phyloP scores from a whole-genome alignment of 1,140 invertebrate genomes.

The Hyphantria cunea region DNA sequence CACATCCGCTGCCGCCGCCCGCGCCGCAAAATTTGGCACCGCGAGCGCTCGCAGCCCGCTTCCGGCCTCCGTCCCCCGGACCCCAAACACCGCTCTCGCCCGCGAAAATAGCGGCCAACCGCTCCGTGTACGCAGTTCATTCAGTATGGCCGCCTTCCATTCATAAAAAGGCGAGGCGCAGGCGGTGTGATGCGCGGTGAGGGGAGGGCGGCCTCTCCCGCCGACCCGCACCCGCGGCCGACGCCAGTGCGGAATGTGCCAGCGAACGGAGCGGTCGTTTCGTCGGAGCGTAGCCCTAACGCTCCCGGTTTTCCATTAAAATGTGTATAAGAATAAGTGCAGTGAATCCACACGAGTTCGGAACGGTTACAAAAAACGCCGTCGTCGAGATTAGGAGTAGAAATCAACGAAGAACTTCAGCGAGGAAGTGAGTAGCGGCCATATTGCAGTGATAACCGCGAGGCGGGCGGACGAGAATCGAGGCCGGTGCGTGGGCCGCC shows the following conservation, averaged over 20 bases:
- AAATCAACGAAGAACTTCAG: slow-evolving; percentile 81
- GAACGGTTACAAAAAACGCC: slow-evolving; percentile 77
- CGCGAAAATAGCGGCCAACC: slow-evolving; percentile 79
- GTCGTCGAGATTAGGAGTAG: slow-evolving; percentile 79
- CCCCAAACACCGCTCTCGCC: slow-evolving; percentile 63
- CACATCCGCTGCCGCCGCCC: slow-evolving; percentile 77
- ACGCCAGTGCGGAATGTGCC: slow-evolving; percentile 82
- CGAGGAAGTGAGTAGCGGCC: slow-evolving; percentile 81
- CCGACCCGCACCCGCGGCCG: slow-evolving; percentile 77
- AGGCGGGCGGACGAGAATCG: slow-evolving; percentile 80
- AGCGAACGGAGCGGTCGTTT: slow-evolving; percentile 85
- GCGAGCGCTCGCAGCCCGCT: slow-evolving; percentile 73
- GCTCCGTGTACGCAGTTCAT: slow-evolving; percentile 83
- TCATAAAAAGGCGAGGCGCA: slow-evolving; percentile 87
- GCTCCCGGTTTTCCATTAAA: slow-evolving; percentile 81
- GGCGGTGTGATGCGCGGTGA: slow-evolving; percentile 61
- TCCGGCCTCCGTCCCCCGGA: slow-evolving; percentile 71
- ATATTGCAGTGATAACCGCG: slow-evolving; percentile 81
- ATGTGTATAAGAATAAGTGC: slow-evolving; percentile 82
- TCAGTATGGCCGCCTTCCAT: slow-evolving; percentile 90
- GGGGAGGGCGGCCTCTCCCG: slow-evolving; percentile 75
- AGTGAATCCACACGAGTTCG: slow-evolving; percentile 82
- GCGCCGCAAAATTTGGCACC: slow-evolving; percentile 80
- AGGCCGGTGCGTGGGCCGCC: slow-evolving; percentile 81
- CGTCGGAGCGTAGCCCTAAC: slow-evolving; percentile 82